Conservation (phyloP, 2,797 vertebrate species). For the Iguana delicatissima region DNA sequence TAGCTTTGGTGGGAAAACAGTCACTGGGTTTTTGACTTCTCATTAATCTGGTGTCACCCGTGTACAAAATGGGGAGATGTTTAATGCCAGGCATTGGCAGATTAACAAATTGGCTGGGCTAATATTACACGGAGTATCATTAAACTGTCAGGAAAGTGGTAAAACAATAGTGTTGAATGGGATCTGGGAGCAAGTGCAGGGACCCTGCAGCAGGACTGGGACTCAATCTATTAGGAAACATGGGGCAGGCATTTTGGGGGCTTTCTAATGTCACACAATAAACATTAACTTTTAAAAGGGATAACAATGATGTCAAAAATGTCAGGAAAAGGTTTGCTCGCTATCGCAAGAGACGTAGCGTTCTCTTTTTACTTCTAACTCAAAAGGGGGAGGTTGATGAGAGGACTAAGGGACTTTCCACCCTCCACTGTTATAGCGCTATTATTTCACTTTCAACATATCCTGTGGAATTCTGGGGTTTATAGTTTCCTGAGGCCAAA, state of each 20-base stretch:
- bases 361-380: background rate
- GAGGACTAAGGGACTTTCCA: too few species aligned
- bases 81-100: slow-evolving; percentile 59
- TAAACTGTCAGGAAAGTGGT: slow-evolving; percentile 57
- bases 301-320: background rate
- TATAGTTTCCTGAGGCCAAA: too few species aligned
- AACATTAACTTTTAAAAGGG: background rate
- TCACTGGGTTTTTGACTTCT: slow-evolving; percentile 50
- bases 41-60: slow-evolving; percentile 59
- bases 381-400: background rate
- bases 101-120: slow-evolving; percentile 72
- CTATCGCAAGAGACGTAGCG: background rate
- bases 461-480: too few species aligned
- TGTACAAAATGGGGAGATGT: slow-evolving; percentile 52
- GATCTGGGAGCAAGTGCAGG: slow-evolving; percentile 31
- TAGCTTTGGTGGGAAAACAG: slow-evolving; percentile 58
- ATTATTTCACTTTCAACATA: too few species aligned
- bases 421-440: too few species aligned
- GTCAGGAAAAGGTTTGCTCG: background rate
- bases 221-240: background rate
- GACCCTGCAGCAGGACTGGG: background rate
- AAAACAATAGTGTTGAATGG: slow-evolving; percentile 50
- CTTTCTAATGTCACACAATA: background rate
- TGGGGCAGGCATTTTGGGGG: background rate
- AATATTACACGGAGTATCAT: slow-evolving; percentile 50